phyloP scores from a whole-genome alignment of 2,113 vertebrate genomes.

The Oplegnathus fasciatus region DNA sequence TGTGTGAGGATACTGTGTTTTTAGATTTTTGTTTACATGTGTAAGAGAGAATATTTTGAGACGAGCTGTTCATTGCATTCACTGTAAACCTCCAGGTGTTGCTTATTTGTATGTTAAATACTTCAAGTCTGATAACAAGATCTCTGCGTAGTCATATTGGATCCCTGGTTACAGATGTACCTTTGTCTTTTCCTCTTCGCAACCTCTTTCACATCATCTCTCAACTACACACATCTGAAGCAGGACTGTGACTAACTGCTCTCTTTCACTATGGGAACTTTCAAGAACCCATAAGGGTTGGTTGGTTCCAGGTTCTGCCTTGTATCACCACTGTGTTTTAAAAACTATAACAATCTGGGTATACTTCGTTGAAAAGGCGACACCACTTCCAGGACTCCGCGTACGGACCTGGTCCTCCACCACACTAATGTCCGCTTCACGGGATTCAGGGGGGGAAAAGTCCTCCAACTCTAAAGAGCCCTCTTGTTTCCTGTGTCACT shows the following conservation, averaged over 20 bases:
- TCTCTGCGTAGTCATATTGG: constrained; percentile 16
- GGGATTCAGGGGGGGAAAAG: no score
- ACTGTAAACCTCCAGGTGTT: constrained; percentile 35
- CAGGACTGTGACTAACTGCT: background rate
- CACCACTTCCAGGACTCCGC: no score
- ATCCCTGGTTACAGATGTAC: constrained; percentile 2
- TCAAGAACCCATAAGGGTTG: background rate
- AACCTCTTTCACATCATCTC: background rate
- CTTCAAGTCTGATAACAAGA: constrained; percentile 29
- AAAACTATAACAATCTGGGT: background rate
- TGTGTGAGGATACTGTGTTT: constrained; percentile 13
- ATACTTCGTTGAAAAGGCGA: background rate
- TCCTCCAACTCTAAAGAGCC: no score
- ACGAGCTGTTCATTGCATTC: constrained; percentile 30
- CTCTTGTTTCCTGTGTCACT: no score
- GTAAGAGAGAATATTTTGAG: constrained; percentile 16
- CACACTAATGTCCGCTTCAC: no score
- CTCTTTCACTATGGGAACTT: background rate
- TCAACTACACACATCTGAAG: background rate
- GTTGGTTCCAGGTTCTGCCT: background rate
- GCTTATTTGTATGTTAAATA: constrained; percentile 48
- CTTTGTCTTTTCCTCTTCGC: constrained; percentile 2
- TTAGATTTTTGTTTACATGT: constrained; percentile 26
- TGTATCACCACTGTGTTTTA: background rate
- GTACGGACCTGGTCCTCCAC: no score